phyloP scores from a whole-genome alignment of 2,888 invertebrate genomes.

The Drosophila gaucha region DNA sequence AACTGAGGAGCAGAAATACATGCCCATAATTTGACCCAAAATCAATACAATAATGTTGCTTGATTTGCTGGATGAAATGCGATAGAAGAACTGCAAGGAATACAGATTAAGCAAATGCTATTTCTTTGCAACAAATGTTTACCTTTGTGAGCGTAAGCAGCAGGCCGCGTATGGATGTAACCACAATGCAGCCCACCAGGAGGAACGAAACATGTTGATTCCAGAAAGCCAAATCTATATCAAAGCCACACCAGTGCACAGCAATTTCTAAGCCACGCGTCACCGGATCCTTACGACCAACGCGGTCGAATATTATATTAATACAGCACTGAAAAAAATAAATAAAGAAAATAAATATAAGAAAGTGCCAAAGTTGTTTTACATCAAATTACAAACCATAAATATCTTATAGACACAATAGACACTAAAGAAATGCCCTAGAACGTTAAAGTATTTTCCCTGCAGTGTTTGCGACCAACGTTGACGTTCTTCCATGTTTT shows the following conservation, averaged over 20 bases:
- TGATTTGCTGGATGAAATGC: constrained; percentile 99
- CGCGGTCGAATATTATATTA: constrained; percentile 99
- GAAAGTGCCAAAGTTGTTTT: neutral
- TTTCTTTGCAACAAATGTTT: constrained; percentile 51
- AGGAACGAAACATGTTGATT: constrained; percentile 99
- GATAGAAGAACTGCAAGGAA: constrained; percentile 96
- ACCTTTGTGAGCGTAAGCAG: constrained; percentile 98
- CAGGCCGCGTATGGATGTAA: constrained; percentile 98
- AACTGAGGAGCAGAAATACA: constrained; percentile 99
- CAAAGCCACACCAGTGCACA: constrained; percentile 97
- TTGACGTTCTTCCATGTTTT: constrained; percentile 95
- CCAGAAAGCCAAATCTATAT: constrained; percentile 99
- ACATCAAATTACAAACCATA: constrained; percentile 89
- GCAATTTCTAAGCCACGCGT: constrained; percentile 98
- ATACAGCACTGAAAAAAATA: constrained; percentile 92
- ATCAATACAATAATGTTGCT: constrained; percentile 98
- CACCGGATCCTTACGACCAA: constrained; percentile 99
- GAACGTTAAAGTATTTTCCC: constrained; percentile 98
- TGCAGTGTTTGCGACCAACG: constrained; percentile 98
- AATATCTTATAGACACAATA: constrained; percentile 99
- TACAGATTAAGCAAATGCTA: neutral
- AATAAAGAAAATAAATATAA: neutral
- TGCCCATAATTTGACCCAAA: constrained; percentile 99
- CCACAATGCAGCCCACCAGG: constrained; percentile 98
- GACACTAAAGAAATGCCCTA: constrained; percentile 99